Base-by-base conservation (phyloP, 1,140 invertebrate genomes). In the Drosophila funebris region DNA sequence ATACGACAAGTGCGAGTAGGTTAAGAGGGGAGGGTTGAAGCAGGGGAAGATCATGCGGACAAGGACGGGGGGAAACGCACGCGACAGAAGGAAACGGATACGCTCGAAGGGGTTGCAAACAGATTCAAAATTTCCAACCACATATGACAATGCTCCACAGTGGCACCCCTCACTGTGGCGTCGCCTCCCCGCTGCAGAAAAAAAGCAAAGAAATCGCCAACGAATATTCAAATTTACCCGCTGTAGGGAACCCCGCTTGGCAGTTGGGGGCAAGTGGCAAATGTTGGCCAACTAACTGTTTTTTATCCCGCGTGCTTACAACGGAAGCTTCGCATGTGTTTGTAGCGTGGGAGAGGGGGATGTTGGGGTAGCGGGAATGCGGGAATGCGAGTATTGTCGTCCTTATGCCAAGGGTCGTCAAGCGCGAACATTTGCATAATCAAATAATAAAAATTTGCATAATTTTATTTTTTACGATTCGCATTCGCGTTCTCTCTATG, bases 391-490 rank as follows among this genome's bases (percentile, higher is more conserved):
- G 61, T 87, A 89, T 90, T 85, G 82, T 82, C 90, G 85, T 90
- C 89, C 90, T 90, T 90, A 90, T 90, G 90, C 90, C 90, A 90
- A 90, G 90, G 90, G 90, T 90, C 90, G 90, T 90, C 90, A 90
- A 90, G 89, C 90, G 74, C 72, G 79, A 79, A 87, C 84, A 90
- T 90, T 90, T 90, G 90, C 90, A 90, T 90, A 90, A 90, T 90
- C 90, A 90, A 90, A 90, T 90, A 82, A 90, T 90, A 90, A 90
- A 90, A 90, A 90, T 90, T 90, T 90, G 90, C 88, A 90, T 90
- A 90, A 90, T 90, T 90, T 90, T 76, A 81, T 89, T 90, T 90
- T 90, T 90, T 90, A 90, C 73, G 84, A 89, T 89, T 89, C 77
- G 67, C 62, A 73, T 68, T 75, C 73, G 13, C 46, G 64, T 57